Conservation (phyloP, 2,888 invertebrate genomes). For the Rhorus exstirpatorius region DNA sequence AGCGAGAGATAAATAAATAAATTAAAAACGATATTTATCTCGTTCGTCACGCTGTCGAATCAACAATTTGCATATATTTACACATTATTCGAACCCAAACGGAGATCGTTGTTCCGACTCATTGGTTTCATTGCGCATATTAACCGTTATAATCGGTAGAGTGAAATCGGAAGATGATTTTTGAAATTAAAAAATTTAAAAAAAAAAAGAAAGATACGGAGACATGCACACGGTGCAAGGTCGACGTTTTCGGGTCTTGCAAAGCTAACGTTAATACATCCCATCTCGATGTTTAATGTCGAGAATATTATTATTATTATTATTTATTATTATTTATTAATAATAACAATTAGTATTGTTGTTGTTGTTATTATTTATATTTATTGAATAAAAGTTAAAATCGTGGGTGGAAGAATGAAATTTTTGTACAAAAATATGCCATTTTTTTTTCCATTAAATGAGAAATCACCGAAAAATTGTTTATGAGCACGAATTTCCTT, state of each 20-base stretch:
- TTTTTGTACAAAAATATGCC: background rate
- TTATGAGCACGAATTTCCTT: no score
- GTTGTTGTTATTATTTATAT: background rate
- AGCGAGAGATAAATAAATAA: background rate
- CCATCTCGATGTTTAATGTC: background rate
- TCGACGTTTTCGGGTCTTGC: background rate
- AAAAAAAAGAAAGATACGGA: background rate
- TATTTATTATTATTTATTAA: background rate
- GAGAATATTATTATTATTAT: background rate
- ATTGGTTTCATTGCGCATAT: slow-evolving; percentile 30
- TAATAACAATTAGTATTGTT: background rate
- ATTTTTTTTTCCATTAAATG: background rate
- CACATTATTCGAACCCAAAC: background rate
- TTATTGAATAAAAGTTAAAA: background rate
- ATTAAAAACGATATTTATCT: background rate
- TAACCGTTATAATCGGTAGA: slow-evolving; percentile 18
- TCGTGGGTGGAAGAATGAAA: background rate
- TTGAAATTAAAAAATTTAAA: background rate
- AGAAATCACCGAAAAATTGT: background rate
- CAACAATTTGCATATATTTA: slow-evolving; percentile 3
- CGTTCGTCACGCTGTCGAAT: background rate
- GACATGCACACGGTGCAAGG: background rate
- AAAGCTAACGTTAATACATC: background rate
- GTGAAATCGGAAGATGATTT: slow-evolving; percentile 1
- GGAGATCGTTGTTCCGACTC: slow-evolving; percentile 4